Evolutionary conservation across 2,113 vertebrate species (phyloP).

Genomic region (Nyctibius bracteatus): DNA sequence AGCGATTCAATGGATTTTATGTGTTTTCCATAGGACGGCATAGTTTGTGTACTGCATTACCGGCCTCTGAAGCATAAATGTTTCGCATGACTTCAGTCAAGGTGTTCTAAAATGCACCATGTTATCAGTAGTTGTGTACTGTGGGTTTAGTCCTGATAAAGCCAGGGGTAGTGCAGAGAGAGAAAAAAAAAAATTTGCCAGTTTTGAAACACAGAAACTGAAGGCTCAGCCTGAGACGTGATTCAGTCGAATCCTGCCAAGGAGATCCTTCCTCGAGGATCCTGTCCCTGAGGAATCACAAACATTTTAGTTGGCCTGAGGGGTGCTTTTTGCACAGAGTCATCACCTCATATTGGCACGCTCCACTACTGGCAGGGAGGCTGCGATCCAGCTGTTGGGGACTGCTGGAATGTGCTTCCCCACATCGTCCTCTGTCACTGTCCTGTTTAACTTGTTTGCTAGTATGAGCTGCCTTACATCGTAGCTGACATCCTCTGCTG

Average conservation of each 20-base stretch:
- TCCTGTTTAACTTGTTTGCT: not conserved
- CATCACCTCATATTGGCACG: too few relatives aligned
- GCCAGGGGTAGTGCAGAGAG: not conserved
- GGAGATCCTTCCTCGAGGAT: not conserved
- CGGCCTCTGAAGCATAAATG: not conserved
- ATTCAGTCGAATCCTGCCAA: not conserved
- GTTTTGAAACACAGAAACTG: not conserved
- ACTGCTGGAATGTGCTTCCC: not conserved
- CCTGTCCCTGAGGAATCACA: not conserved
- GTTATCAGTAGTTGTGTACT: not conserved
- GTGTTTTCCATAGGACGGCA: not conserved
- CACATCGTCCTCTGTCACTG: not conserved
- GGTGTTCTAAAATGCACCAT: not conserved
- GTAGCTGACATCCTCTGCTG: too few relatives aligned
- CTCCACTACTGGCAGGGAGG: not conserved
- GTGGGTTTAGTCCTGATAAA: not conserved
- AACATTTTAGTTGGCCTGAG: not conserved
- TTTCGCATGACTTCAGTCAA: not conserved
- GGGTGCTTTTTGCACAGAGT: not conserved
- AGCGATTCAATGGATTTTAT: rapidly evolving
- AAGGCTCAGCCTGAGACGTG: not conserved
- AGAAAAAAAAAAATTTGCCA: not conserved
- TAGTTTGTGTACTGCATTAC: not conserved
- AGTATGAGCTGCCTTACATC: rapidly evolving
- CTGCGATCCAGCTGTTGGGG: not conserved